A percentile compares a stretch with the other conserved stretches of the same genome.
phyloP scores from a whole-genome alignment of 2,797 vertebrate species.

The Danio jaintianensis region DNA sequence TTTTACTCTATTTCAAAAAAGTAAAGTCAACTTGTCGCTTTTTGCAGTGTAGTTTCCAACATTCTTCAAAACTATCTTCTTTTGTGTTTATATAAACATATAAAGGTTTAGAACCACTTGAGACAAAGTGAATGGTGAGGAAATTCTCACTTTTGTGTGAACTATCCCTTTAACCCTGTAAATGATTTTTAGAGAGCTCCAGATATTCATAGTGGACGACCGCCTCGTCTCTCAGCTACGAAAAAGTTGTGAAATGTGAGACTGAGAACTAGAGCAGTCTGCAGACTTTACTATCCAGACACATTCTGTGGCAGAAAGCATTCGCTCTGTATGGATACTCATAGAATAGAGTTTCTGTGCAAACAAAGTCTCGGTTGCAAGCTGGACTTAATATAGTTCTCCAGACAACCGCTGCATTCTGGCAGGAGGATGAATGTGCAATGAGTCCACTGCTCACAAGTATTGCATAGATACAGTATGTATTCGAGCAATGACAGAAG shows the following conservation, averaged over 20 bases:
- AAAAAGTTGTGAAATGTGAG: constrained; percentile 56
- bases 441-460: constrained; percentile 4
- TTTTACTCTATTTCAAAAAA: no score
- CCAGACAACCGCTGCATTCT: constrained; percentile 18
- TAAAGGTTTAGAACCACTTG: no score
- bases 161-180: no score
- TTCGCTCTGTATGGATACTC: constrained; percentile 43
- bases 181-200: constrained; percentile 34
- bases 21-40: no score
- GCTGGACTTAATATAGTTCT: constrained; percentile 43
- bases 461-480: background rate
- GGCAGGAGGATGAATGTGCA: constrained; percentile 13
- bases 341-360: constrained; percentile 44
- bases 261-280: constrained; percentile 40
- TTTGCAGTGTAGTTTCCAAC: no score
- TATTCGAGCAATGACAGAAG: constrained; percentile 10
- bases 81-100: no score
- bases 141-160: no score
- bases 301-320: constrained; percentile 41
- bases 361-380: constrained; percentile 47
- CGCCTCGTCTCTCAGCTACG: constrained; percentile 43
- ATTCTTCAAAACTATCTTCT: no score
- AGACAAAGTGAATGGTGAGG: no score
- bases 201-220: constrained; percentile 25
- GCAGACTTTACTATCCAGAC: constrained; percentile 55